phyloP scores from a whole-genome alignment of 2,113 vertebrate genomes.

The Puntigrus tetrazona region DNA sequence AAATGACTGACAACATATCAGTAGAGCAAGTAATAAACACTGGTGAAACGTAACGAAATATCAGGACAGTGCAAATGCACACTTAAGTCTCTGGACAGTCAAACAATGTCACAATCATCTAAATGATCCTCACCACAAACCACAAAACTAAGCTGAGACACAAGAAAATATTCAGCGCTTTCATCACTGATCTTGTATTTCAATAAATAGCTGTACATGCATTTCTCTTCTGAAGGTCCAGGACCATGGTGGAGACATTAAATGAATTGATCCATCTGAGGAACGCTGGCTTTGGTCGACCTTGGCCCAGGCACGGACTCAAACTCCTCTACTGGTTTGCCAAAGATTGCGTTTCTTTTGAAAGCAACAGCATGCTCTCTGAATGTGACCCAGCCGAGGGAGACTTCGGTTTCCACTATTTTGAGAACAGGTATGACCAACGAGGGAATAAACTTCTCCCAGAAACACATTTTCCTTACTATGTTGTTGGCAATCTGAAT shows the following conservation, averaged over 20 bases:
- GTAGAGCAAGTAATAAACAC: too few species aligned
- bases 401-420: slow-evolving; percentile 8
- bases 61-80: too few species aligned
- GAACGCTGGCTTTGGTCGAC: not conserved
- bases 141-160: too few species aligned
- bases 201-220: not conserved
- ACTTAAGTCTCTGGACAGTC: too few species aligned
- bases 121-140: too few species aligned
- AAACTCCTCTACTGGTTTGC: slow-evolving; percentile 46
- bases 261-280: not conserved
- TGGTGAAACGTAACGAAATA: too few species aligned
- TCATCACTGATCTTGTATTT: not conserved
- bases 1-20: too few species aligned
- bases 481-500: slow-evolving; percentile 41
- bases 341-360: not conserved
- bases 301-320: slow-evolving; percentile 29
- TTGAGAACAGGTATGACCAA: not conserved
- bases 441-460: slow-evolving; percentile 1
- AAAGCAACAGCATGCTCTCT: not conserved
- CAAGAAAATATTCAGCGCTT: too few species aligned
- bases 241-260: not conserved
- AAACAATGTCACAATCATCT: too few species aligned
- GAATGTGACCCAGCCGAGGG: not conserved
- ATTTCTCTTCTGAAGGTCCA: not conserved
- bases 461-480: not conserved